These are phyloP conservation scores for Aurelia sp. DNA, from an alignment of 30 jellyfish, hydroid and myxozoan genomes.

Conservation along the genomic window DNA sequence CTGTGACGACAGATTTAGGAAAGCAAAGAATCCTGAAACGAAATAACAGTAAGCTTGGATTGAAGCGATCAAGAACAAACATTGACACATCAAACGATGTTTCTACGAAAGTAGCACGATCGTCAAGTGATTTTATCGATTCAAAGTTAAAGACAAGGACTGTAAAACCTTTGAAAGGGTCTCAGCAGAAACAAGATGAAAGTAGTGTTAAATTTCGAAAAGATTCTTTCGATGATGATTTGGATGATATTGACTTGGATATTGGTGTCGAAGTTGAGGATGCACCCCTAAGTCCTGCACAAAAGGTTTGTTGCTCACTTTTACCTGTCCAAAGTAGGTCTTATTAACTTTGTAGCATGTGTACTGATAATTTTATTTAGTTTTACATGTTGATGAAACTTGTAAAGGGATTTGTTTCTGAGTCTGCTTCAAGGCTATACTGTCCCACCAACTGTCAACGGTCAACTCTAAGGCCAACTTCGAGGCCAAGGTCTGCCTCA, in stretches of 20 bases:
- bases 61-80: constrained; percentile 2
- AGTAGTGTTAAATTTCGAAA: not conserved
- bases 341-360: no score
- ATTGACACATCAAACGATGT: not conserved
- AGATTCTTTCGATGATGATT: constrained; percentile 17
- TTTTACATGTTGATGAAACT: no score
- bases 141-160: not conserved
- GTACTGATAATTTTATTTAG: no score
- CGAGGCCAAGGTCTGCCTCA: no score
- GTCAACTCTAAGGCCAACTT: no score
- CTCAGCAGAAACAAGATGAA: not conserved
- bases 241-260: constrained; percentile 64
- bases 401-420: no score
- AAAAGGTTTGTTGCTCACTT: not conserved
- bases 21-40: constrained; percentile 30
- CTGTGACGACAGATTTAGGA: not conserved
- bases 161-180: not conserved
- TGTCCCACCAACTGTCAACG: no score
- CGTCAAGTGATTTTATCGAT: not conserved
- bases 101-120: constrained; percentile 5
- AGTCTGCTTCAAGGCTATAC: no score
- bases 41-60: not conserved
- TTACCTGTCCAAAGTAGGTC: no score
- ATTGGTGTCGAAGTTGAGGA: constrained; percentile 77
- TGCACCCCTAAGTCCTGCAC: not conserved